Percentiles rank a stretch among this genome's conserved stretches.
Evolutionary conservation across 1,140 invertebrate genomes (phyloP).

Genomic region (Drosophila sp.): DNA sequence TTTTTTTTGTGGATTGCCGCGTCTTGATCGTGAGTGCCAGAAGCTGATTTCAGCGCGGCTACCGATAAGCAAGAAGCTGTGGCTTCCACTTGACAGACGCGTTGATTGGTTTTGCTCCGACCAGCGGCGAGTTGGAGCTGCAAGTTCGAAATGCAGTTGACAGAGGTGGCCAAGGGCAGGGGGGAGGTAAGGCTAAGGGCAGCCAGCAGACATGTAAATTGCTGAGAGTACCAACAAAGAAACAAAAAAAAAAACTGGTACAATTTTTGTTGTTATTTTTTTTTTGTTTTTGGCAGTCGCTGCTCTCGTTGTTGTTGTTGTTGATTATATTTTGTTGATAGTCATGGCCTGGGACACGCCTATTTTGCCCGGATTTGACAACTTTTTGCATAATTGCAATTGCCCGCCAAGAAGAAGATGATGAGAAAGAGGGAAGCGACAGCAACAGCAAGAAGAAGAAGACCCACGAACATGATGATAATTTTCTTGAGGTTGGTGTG

Average conservation of each 20-base stretch:
- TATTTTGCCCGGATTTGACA: slow-evolving; percentile 61
- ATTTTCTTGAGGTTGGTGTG: slow-evolving; percentile 28
- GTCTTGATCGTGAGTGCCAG: slow-evolving; percentile 80
- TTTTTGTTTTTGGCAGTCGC: slow-evolving; percentile 41
- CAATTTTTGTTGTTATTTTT: slow-evolving; percentile 35
- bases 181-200: neutral
- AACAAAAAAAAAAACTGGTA: slow-evolving; percentile 55
- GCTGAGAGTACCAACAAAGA: slow-evolving; percentile 37
- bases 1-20: slow-evolving; percentile 36
- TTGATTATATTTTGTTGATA: slow-evolving; percentile 71
- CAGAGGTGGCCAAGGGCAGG: slow-evolving; percentile 13
- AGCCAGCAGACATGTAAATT: slow-evolving; percentile 78
- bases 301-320: slow-evolving; percentile 34
- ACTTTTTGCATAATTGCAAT: slow-evolving; percentile 75
- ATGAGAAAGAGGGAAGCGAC: neutral
- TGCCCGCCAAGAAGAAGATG: slow-evolving; percentile 26
- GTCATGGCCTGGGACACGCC: slow-evolving; percentile 56
- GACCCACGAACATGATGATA: slow-evolving; percentile 7
- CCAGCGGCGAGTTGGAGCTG: slow-evolving; percentile 15
- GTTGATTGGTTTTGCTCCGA: slow-evolving; percentile 80
- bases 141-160: slow-evolving; percentile 2
- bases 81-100: slow-evolving; percentile 69
- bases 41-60: slow-evolving; percentile 78
- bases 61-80: slow-evolving; percentile 68
- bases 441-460: neutral